phyloP scores from a whole-genome alignment of 2,888 invertebrate genomes.

The Mythimna ferrago region DNA sequence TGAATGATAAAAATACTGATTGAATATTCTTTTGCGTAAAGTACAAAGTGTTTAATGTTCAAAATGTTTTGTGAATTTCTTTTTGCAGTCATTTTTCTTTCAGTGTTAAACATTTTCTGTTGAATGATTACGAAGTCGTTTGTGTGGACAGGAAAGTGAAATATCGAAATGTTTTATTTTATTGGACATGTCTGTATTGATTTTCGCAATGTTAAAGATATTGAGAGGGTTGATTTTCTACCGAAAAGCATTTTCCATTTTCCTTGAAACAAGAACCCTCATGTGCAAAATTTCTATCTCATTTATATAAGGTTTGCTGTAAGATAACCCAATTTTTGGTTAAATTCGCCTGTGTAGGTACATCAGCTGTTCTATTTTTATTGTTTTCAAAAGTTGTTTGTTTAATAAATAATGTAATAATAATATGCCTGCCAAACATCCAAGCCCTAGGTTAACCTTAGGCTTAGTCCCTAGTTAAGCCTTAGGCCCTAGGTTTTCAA shows the following conservation, averaged over 20 bases:
- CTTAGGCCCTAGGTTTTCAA: no score
- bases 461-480: no score
- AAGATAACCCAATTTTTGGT: no score
- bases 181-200: background rate
- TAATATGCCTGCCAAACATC: no score
- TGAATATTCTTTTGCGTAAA: constrained; percentile 50
- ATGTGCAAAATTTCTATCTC: no score
- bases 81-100: constrained; percentile 56
- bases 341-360: no score
- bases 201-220: background rate
- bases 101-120: constrained; percentile 18
- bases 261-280: background rate
- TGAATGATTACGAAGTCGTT: constrained; percentile 30
- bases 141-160: background rate
- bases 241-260: background rate
- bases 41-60: constrained; percentile 53
- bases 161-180: background rate
- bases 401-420: no score
- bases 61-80: constrained; percentile 62
- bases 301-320: no score
- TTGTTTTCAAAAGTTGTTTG: no score
- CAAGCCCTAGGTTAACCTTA: no score
- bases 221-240: background rate
- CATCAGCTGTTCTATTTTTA: no score
- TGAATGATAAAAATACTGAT: constrained; percentile 49